Base-by-base conservation (phyloP, 2,888 invertebrate genomes). In the Selenia dentaria region DNA sequence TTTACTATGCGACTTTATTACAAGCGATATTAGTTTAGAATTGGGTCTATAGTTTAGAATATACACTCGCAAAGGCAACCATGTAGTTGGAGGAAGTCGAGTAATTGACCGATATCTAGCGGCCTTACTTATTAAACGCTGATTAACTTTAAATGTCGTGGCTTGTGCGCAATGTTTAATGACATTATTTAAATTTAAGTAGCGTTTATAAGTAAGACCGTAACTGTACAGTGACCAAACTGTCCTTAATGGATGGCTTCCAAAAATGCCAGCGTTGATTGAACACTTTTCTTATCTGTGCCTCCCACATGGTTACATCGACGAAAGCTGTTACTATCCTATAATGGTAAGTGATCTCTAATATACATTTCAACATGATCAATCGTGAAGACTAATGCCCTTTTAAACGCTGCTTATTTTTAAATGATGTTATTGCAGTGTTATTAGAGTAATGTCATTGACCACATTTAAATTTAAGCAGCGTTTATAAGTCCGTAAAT, bases 21-120 rank as follows among this genome's bases (percentile, higher is more conserved):
- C 48, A 55, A 57, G 48, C 58, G 54, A 57, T 57, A 56, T 59
- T 48, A 1, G 55, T 13, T 64, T 63, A 64, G 59, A 68, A 70
- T 70, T 56, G 54, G 50, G 50, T 62, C 40, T 35, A 51, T 66
- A 66, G 59, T 41, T 51, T 35, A 51, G 35, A 46, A 52, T 44
- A 41, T 49, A 44, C 36, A 26, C 39, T 48, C 35, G 39, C 12
- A 18, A n/a, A 28, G 16, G 18, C 25, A 28, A 40, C 44, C 48
- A 20, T 1, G 8, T 14, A 0, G 32, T 22, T 12, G 24, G 16
- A 22, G 27, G 22, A 10, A 31, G 13, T 41, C 22, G 32, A 22
- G 32, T 47, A 40, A 36, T 39, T 40, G 28, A 46, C 26, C 27
- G 26, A 46, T 46, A 6, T 9, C 6, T 27, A 13, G n/a, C n/a